phyloP scores from a whole-genome alignment of 2,797 vertebrate species.

The Mormyrops attenuatus region DNA sequence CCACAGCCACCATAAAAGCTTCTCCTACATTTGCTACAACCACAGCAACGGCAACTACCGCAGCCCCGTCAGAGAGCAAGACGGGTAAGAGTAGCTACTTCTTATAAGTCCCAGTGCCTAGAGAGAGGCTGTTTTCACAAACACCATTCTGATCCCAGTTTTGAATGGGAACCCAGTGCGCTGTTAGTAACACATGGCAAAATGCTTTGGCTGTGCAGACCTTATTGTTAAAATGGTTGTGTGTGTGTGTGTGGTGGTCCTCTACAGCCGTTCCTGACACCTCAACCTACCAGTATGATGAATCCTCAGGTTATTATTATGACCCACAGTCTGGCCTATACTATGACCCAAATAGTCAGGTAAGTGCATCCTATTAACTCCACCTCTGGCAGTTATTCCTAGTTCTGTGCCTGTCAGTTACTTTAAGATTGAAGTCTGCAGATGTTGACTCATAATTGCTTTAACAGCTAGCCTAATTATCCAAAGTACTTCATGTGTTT shows the following conservation, averaged over 20 bases:
- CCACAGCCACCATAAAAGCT: slow-evolving; percentile 37
- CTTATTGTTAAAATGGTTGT: not conserved
- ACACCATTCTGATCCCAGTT: not conserved
- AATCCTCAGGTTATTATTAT: slow-evolving; percentile 95
- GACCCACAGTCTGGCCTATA: slow-evolving; percentile 90
- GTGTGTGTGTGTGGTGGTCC: not conserved
- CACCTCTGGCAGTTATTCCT: not conserved
- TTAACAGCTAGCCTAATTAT: not conserved
- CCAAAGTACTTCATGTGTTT: not conserved
- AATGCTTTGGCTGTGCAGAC: slow-evolving; percentile 30
- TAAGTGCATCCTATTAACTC: slow-evolving; percentile 46
- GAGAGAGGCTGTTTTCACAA: not conserved
- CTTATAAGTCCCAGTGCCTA: not conserved
- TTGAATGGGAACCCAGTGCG: not conserved
- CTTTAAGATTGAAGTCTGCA: not conserved
- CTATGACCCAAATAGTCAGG: slow-evolving; percentile 92
- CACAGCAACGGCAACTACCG: slow-evolving; percentile 13
- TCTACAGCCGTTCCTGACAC: slow-evolving; percentile 80
- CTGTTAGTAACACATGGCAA: slow-evolving; percentile 29
- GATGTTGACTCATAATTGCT: not conserved
- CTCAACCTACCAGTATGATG: slow-evolving; percentile 95
- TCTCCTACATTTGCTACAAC: slow-evolving; percentile 15
- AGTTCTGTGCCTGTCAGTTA: not conserved
- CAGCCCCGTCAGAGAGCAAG: slow-evolving; percentile 32
- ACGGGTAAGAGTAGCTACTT: slow-evolving; percentile 24